Evolutionary conservation across 2,888 invertebrate species (phyloP), one percentile per base, ranked within the genome.

Genomic region (Aricia artaxerxes): DNA sequence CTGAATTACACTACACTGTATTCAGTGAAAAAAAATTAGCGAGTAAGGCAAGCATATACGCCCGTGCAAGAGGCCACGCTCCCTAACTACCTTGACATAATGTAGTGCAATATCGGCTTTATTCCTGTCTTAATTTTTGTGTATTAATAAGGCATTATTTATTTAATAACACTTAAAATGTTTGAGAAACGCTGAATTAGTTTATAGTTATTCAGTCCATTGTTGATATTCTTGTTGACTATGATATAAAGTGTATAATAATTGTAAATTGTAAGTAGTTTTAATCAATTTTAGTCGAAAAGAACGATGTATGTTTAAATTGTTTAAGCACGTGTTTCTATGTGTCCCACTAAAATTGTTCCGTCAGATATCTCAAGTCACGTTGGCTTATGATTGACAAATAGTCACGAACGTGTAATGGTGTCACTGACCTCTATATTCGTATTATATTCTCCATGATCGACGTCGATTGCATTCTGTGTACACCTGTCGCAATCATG

Each of bases 201-300:
- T 90, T 78, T 89, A 89, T 90, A 92, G 88, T 89, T 88, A 90
- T 87, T 85, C 85, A 91, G 94, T 94, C 93, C 93, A 94, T 94
- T 94, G 94, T 94, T 94, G 92, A 92, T 93, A 93, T 92, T 93
- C 93, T 93, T 94, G 94, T 94, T 94, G 91, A 93, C 89, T 93
- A 92, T 93, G 90, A 91, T 82, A 75, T 79, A 79, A 82, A 82
- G 84, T 85, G 84, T 85, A 83, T 83, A 76, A 83, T 83, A 85
- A 83, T 84, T 79, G 79, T 82, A 82, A 77, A 82, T 81, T 81
- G 77, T 78, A 81, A 78, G 79, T 80, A 44, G 49, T 64, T 69
- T 61, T 40, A 44, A 77, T 49, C 31, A 69, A 69, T 38, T 69
- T 38, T 69, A 69, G 69, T 38, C 13, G 35, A 35, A 38, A 69